Evolutionary conservation across 2,113 vertebrate species (phyloP).

Genomic region (Corvus cornix): DNA sequence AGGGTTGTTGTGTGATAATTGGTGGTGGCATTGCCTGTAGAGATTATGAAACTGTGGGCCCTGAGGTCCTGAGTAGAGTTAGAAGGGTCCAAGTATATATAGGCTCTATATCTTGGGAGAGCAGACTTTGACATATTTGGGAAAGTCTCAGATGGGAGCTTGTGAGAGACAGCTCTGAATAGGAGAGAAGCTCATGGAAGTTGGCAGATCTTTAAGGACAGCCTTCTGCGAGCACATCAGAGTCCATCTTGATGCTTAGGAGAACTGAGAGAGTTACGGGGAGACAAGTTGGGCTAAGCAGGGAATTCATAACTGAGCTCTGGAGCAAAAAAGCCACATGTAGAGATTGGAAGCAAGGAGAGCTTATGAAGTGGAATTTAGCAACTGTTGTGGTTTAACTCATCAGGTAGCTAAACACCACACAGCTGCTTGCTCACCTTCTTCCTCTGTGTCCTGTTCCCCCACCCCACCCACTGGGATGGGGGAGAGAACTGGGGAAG

Average conservation of each 20-base stretch:
- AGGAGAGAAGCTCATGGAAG: not conserved
- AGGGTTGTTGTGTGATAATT: not conserved
- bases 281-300: not conserved
- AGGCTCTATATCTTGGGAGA: not conserved
- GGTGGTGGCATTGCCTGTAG: not conserved
- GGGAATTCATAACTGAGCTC: not conserved
- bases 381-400: not conserved
- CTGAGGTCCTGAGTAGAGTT: not conserved
- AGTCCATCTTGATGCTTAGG: not conserved
- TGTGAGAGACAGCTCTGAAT: not conserved
- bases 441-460: not conserved
- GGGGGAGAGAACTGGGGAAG: not conserved
- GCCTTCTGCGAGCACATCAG: not conserved
- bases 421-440: not conserved
- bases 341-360: not conserved
- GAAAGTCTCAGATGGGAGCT: not conserved
- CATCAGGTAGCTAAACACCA: not conserved
- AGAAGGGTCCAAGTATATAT: not conserved
- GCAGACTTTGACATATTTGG: not conserved
- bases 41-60: not conserved
- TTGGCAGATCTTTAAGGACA: not conserved
- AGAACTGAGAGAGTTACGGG: not conserved
- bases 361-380: not conserved
- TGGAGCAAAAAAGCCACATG: not conserved
- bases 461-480: rapidly evolving